Conservation (phyloP, 2,113 vertebrate species). For the Scatophagus argus region DNA sequence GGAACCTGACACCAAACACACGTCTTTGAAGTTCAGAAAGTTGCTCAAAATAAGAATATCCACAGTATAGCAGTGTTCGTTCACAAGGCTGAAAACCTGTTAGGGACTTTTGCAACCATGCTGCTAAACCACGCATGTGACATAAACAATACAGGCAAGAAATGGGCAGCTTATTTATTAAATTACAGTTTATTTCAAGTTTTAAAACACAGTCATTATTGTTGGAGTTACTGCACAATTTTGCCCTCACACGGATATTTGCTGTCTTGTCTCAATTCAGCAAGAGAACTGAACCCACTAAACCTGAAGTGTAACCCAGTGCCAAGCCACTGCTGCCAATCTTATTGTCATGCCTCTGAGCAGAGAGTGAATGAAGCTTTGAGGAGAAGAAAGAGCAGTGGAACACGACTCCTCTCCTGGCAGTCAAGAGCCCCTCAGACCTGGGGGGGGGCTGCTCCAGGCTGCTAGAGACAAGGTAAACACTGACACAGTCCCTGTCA, state of each 20-base stretch:
- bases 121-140: conserved; percentile 36
- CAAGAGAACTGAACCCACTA: not conserved
- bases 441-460: conserved; percentile 41
- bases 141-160: conserved; percentile 39
- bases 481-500: conserved; percentile 49
- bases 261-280: conserved; percentile 18
- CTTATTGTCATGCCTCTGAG: conserved; percentile 48
- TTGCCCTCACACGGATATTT: conserved; percentile 20
- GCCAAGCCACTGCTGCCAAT: conserved; percentile 60
- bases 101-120: conserved; percentile 53
- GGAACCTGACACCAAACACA: conserved; percentile 45
- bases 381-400: conserved; percentile 48
- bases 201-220: conserved; percentile 1
- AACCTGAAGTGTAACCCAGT: conserved; percentile 18
- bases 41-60: conserved; percentile 58
- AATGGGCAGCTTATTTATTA: conserved; percentile 31
- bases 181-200: conserved; percentile 20
- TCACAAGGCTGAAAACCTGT: conserved; percentile 29
- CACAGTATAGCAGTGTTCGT: conserved; percentile 10
- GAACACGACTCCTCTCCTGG: conserved; percentile 72
- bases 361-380: conserved; percentile 53
- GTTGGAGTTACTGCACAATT: conserved; percentile 7
- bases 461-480: conserved; percentile 50
- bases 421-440: conserved; percentile 59
- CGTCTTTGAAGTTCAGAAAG: conserved; percentile 53